Conservation (phyloP, 2,797 vertebrate species). For the Dermochelys coriacea region DNA sequence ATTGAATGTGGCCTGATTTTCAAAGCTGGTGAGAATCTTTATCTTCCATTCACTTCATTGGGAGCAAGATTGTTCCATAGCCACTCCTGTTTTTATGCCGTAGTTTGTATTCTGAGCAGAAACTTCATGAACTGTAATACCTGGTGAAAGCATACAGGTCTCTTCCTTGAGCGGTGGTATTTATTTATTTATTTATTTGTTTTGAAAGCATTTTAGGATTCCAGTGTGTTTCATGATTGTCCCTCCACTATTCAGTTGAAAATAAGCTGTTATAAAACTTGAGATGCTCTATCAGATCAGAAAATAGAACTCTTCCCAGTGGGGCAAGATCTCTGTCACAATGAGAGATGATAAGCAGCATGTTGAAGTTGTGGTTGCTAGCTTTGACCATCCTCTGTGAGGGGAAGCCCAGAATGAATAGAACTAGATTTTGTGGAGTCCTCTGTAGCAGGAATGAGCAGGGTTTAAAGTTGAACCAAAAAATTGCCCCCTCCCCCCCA, state of each 20-base stretch:
- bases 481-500: neutral
- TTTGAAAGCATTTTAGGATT: fast-evolving
- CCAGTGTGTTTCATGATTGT: fast-evolving
- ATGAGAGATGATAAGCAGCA: fast-evolving
- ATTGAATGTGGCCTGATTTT: neutral
- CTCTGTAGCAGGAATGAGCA: neutral
- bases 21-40: neutral
- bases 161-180: fast-evolving
- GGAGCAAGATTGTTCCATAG: neutral
- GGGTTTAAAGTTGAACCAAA: conserved; percentile 24
- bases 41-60: neutral
- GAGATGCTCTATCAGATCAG: fast-evolving
- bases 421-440: neutral
- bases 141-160: neutral
- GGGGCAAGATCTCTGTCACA: fast-evolving
- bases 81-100: conserved; percentile 24
- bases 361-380: conserved; percentile 1
- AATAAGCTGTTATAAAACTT: fast-evolving
- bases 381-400: neutral
- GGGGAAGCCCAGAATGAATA: conserved; percentile 28
- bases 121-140: neutral
- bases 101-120: neutral
- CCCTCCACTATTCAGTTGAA: neutral
- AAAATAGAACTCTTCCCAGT: fast-evolving
- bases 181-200: no score